A percentile compares a stretch with the other conserved stretches of the same genome.
phyloP scores from a whole-genome alignment of 2,888 invertebrate genomes.

The Melanargia galathea region DNA sequence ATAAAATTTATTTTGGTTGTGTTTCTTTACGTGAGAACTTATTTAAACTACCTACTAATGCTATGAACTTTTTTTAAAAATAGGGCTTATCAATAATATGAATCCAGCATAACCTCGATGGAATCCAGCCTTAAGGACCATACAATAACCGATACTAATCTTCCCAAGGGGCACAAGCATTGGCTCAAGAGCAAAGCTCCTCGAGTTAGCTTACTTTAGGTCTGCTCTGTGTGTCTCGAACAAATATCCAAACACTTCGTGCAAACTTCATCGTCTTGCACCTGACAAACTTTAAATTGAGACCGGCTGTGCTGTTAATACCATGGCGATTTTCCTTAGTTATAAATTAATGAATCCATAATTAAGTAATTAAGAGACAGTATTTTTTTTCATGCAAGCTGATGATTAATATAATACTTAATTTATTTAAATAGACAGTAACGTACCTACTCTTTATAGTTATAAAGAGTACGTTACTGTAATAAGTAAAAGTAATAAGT shows the following conservation, averaged over 20 bases:
- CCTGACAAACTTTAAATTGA: constrained; percentile 57
- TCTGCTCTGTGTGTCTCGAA: constrained; percentile 52
- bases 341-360: constrained; percentile 18
- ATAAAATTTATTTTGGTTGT: too few relatives aligned
- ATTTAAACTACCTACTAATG: too few relatives aligned
- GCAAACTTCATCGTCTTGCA: constrained; percentile 58
- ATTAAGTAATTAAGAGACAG: neutral
- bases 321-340: constrained; percentile 24
- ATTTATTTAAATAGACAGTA: too few relatives aligned
- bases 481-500: too few relatives aligned
- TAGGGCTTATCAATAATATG: too few relatives aligned
- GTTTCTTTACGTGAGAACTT: too few relatives aligned
- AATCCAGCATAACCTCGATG: too few relatives aligned
- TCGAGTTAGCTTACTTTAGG: constrained; percentile 63
- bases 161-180: constrained; percentile 49
- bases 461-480: too few relatives aligned
- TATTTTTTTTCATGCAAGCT: too few relatives aligned
- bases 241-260: constrained; percentile 61
- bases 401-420: too few relatives aligned
- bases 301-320: constrained; percentile 46
- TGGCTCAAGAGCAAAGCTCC: constrained; percentile 43
- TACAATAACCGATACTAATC: constrained; percentile 61
- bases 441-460: too few relatives aligned
- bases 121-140: neutral
- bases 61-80: too few relatives aligned